A percentile compares a stretch with the other conserved stretches of the same genome.
These are phyloP conservation scores for Liodrosophila aerea DNA, from an alignment of 2,888 invertebrate species.

Conservation along the genomic window DNA sequence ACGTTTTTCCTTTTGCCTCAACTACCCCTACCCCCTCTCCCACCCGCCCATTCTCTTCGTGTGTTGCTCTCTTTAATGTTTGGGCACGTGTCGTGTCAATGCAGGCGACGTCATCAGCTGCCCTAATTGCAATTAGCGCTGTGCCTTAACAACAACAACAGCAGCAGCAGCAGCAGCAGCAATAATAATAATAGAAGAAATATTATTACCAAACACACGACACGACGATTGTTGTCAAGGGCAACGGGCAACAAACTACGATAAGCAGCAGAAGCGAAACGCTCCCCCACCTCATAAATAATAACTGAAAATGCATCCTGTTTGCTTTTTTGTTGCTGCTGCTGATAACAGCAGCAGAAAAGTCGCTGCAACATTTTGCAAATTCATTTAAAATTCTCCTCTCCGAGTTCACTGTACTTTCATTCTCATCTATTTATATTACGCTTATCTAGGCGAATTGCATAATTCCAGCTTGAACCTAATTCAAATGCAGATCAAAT, in stretches of 20 bases:
- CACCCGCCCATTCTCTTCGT: conserved; percentile 1
- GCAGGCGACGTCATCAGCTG: conserved; percentile 25
- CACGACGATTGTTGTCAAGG: conserved; percentile 31
- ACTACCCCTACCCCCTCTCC: background rate
- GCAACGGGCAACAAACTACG: conserved; percentile 34
- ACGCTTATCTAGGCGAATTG: no score
- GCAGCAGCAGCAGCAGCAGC: conserved; percentile 7
- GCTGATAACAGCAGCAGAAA: background rate
- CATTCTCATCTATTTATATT: no score
- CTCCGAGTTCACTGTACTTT: no score
- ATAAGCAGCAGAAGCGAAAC: conserved; percentile 24
- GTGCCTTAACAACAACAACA: background rate
- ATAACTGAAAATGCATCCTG: conserved; percentile 4
- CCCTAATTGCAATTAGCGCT: conserved; percentile 51
- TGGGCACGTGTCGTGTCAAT: conserved; percentile 36
- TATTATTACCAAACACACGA: conserved; percentile 4
- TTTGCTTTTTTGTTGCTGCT: conserved; percentile 2
- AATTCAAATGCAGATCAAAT: no score
- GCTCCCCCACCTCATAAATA: background rate
- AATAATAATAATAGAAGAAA: conserved; percentile 1
- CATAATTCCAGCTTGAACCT: no score
- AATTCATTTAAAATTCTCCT: no score
- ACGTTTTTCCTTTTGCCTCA: conserved; percentile 1
- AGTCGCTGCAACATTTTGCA: background rate
- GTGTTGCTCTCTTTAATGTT: conserved; percentile 11